Evolutionary conservation across 2,113 vertebrate genomes (phyloP).

Genomic region (Cisticola juncidis): DNA sequence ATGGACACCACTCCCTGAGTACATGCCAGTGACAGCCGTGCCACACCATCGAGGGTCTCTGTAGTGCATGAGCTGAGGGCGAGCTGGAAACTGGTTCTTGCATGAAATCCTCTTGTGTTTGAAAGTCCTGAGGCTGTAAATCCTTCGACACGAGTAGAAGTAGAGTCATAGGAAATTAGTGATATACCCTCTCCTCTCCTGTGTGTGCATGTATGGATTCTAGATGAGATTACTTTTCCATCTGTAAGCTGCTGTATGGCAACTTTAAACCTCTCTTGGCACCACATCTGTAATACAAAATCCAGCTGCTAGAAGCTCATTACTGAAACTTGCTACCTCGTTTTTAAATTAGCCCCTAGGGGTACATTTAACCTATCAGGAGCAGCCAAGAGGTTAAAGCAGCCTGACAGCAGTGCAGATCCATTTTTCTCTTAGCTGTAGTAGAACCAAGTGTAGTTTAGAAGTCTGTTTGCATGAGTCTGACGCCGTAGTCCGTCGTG

Average conservation of each 20-base stretch:
- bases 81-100: conserved; percentile 70
- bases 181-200: conserved; percentile 33
- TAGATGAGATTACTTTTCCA: conserved; percentile 63
- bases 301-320: background rate
- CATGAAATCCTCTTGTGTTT: conserved; percentile 69
- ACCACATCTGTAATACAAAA: conserved; percentile 1
- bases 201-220: conserved; percentile 71
- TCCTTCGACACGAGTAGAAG: conserved; percentile 29
- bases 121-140: conserved; percentile 42
- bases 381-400: conserved; percentile 69
- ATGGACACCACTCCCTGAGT: conserved; percentile 16
- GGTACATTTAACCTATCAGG: background rate
- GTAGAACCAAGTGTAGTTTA: conserved; percentile 58
- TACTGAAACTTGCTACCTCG: conserved; percentile 21
- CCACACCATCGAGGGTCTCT: conserved; percentile 67
- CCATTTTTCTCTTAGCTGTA: conserved; percentile 48
- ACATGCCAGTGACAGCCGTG: conserved; percentile 66
- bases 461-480: conserved; percentile 68
- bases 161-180: conserved; percentile 51
- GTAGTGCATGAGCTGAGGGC: conserved; percentile 76
- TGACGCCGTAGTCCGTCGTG: conserved; percentile 49
- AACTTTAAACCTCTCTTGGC: conserved; percentile 70
- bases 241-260: conserved; percentile 70
- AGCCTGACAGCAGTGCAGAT: conserved; percentile 63
- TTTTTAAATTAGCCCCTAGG: conserved; percentile 33